A percentile compares a stretch with the other conserved stretches of the same genome.
Conservation (phyloP, 2,113 vertebrate genomes). For the Mesitornis unicolor region DNA sequence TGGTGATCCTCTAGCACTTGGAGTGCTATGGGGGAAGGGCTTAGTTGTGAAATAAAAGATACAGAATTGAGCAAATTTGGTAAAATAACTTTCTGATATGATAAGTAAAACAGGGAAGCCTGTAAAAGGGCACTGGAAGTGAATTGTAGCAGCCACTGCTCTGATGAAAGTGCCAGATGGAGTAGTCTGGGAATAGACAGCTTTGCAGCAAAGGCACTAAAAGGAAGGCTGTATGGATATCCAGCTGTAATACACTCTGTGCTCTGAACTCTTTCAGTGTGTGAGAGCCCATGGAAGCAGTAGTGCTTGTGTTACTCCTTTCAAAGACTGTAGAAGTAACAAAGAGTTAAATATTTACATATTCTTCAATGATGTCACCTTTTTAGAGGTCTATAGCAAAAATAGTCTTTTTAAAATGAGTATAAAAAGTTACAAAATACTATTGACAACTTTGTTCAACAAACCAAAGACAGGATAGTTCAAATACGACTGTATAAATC, state of each 20-base stretch:
- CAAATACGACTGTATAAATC: not conserved
- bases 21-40: fast-evolving
- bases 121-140: not conserved
- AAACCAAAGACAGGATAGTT: not conserved
- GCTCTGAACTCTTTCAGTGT: not conserved
- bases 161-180: not conserved
- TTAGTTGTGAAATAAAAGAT: not conserved
- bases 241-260: not conserved
- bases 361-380: not conserved
- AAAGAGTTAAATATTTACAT: not conserved
- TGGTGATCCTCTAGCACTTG: not conserved
- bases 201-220: not conserved
- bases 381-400: not conserved
- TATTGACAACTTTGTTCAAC: not conserved
- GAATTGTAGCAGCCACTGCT: not conserved
- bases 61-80: not conserved
- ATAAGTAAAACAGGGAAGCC: not conserved
- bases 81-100: not conserved
- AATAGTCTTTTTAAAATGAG: not conserved
- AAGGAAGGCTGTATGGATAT: not conserved
- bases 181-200: not conserved
- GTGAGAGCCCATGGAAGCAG: not conserved
- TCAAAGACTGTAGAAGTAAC: not conserved
- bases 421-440: not conserved
- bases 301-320: not conserved